phyloP scores from a whole-genome alignment of 2,797 vertebrate genomes.

The Gymnopithys bicolor region DNA sequence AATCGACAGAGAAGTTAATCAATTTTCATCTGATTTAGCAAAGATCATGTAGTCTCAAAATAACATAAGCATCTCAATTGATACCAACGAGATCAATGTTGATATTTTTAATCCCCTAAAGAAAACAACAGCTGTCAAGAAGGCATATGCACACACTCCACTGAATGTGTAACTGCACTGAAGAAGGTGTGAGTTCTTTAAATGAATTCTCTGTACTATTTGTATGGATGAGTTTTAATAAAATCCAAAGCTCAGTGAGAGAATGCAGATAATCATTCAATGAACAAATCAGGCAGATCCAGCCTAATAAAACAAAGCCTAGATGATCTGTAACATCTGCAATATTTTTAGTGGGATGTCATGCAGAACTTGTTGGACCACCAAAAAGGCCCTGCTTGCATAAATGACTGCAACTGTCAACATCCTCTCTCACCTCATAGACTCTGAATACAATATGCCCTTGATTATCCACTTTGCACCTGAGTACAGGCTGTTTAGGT shows the following conservation, averaged over 20 bases:
- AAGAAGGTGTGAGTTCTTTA: constrained; percentile 47
- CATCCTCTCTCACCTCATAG: not conserved
- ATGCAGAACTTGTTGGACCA: not conserved
- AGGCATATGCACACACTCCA: not conserved
- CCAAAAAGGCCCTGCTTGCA: not conserved
- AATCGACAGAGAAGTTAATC: constrained; percentile 46
- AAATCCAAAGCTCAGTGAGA: not conserved
- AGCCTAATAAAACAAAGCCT: not conserved
- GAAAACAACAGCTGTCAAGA: constrained; percentile 47
- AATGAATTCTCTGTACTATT: constrained; percentile 1
- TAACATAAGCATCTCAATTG: constrained; percentile 24
- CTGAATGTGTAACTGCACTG: constrained; percentile 8
- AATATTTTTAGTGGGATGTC: not conserved
- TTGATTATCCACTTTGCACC: not conserved
- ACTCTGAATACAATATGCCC: not conserved
- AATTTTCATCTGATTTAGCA: constrained; percentile 53
- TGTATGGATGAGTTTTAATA: not conserved
- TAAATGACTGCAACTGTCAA: not conserved
- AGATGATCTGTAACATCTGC: not conserved
- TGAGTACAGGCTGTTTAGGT: not conserved
- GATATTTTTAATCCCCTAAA: constrained; percentile 47
- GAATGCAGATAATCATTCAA: not conserved
- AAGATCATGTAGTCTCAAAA: constrained; percentile 15
- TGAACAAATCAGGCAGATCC: constrained; percentile 4
- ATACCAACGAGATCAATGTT: constrained; percentile 50